A percentile compares a stretch with the other conserved stretches of the same genome.
phyloP scores from a whole-genome alignment of 2,113 vertebrate genomes.

The Pachypanchax playfairii region DNA sequence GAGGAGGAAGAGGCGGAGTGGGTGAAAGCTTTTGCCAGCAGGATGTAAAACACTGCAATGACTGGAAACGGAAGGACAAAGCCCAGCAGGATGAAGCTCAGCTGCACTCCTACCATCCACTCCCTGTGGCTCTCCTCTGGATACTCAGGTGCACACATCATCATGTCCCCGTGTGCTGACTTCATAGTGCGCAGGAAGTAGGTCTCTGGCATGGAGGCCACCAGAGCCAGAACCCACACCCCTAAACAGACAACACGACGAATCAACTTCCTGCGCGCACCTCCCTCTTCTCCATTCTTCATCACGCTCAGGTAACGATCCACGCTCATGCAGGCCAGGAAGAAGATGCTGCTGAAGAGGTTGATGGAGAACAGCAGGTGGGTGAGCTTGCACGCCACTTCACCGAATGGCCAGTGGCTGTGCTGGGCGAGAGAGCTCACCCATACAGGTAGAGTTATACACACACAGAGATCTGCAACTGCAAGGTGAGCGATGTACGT shows the following conservation, averaged over 20 bases:
- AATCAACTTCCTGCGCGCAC: constrained; percentile 74
- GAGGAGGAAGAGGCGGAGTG: constrained; percentile 51
- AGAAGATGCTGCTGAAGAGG: constrained; percentile 94
- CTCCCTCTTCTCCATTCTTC: constrained; percentile 19
- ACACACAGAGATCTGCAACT: constrained; percentile 89
- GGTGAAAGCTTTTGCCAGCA: constrained; percentile 82
- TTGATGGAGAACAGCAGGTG: constrained; percentile 94
- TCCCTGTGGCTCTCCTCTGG: constrained; percentile 86
- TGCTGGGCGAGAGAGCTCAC: constrained; percentile 88
- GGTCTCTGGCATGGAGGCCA: constrained; percentile 87
- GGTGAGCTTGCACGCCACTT: constrained; percentile 89
- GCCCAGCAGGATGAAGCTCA: constrained; percentile 88
- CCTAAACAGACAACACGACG: constrained; percentile 82
- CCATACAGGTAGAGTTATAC: constrained; percentile 92
- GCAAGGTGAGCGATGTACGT: constrained; percentile 93
- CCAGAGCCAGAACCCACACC: constrained; percentile 89
- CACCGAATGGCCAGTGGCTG: constrained; percentile 92
- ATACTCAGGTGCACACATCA: constrained; percentile 88
- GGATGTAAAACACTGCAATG: constrained; percentile 87
- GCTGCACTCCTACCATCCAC: constrained; percentile 91
- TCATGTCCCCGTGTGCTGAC: constrained; percentile 76
- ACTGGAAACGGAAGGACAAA: constrained; percentile 90
- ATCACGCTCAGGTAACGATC: constrained; percentile 89
- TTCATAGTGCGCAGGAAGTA: constrained; percentile 88
- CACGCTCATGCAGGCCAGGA: constrained; percentile 93